These are phyloP conservation scores for Rapana venosa DNA, from an alignment of 2,888 invertebrate species.

Conservation along the genomic window DNA sequence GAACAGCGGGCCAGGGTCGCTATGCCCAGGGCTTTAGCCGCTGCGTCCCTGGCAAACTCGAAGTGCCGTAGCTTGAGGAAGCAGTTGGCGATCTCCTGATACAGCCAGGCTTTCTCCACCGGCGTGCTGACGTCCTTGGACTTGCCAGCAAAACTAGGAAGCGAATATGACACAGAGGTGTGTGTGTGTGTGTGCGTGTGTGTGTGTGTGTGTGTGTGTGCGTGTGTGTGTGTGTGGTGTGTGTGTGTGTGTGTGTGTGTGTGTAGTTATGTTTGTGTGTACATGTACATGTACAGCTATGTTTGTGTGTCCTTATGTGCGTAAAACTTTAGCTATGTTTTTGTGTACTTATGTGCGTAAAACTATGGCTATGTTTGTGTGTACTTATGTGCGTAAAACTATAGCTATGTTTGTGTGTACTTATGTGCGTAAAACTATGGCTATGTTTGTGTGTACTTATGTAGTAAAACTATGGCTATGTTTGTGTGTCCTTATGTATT, in stretches of 20 bases:
- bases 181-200: neutral
- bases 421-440: too few species aligned
- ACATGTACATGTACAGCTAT: neutral
- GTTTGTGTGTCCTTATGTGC: too few species aligned
- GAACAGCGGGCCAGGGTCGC: slow-evolving; percentile 66
- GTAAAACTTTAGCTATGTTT: neutral
- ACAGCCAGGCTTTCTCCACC: slow-evolving; percentile 59
- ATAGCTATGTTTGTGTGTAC: too few species aligned
- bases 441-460: too few species aligned
- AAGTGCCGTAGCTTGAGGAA: slow-evolving; percentile 73
- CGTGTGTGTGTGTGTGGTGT: neutral
- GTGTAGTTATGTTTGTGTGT: neutral
- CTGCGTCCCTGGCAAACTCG: slow-evolving; percentile 66
- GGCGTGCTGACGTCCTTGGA: slow-evolving; percentile 30
- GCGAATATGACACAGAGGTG: neutral
- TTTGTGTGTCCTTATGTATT: too few species aligned
- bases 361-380: too few species aligned
- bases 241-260: neutral
- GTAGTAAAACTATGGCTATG: too few species aligned
- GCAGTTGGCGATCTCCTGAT: slow-evolving; percentile 79
- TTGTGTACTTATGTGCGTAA: neutral
- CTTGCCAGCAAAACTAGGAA: neutral
- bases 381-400: too few species aligned
- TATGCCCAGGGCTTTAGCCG: slow-evolving; percentile 65
- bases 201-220: neutral